phyloP scores from a whole-genome alignment of 2,797 vertebrate species.

The Alca torda region DNA sequence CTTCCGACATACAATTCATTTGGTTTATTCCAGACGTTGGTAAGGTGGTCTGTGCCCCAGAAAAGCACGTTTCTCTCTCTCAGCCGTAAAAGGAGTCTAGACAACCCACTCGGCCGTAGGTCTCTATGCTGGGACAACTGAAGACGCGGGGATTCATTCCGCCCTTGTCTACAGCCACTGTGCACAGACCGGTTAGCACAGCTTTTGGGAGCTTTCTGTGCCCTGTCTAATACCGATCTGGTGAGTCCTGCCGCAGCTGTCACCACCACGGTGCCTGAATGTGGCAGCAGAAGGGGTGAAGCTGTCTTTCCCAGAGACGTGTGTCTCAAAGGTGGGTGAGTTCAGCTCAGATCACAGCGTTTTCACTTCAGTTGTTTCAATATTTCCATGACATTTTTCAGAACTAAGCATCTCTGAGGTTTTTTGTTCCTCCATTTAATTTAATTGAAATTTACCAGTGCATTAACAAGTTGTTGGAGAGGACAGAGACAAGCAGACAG shows the following conservation, averaged over 20 bases:
- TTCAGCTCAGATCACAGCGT: not conserved
- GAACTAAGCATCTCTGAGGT: not conserved
- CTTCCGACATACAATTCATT: not conserved
- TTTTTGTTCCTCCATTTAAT: not conserved
- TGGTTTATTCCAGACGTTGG: not conserved
- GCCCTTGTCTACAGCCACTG: not conserved
- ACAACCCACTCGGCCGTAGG: not conserved
- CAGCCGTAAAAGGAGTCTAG: not conserved
- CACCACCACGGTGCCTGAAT: accelerated
- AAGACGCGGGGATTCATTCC: not conserved
- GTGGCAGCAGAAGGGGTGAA: accelerated
- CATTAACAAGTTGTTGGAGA: not conserved
- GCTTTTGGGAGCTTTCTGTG: not conserved
- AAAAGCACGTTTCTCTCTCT: not conserved
- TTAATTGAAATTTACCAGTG: not conserved
- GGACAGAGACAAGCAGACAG: not conserved
- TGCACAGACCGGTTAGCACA: not conserved
- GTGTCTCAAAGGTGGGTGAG: not conserved
- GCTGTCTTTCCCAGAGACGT: not conserved
- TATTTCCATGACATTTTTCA: not conserved
- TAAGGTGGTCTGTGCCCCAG: not conserved
- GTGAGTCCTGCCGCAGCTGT: not conserved
- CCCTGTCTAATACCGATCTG: not conserved
- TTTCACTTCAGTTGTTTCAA: not conserved
- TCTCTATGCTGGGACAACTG: not conserved